A percentile compares a stretch with the other conserved stretches of the same genome.
Conservation (phyloP, 2,113 vertebrate species). For the Oreochromis spilurus region DNA sequence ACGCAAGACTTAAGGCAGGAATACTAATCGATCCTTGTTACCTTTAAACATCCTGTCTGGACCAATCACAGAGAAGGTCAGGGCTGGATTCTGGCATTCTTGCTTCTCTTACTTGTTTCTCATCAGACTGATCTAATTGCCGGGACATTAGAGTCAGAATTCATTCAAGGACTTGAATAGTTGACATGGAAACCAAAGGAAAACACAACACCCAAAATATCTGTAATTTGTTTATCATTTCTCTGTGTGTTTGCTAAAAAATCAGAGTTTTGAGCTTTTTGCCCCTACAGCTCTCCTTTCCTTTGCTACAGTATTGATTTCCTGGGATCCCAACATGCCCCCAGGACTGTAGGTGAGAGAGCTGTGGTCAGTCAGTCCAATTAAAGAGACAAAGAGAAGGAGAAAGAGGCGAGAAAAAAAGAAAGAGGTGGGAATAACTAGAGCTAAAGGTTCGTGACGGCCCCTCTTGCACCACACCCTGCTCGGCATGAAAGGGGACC, state of each 20-base stretch:
- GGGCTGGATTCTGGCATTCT: slow-evolving; percentile 24
- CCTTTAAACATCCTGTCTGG: slow-evolving; percentile 41
- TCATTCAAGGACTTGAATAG: slow-evolving; percentile 1
- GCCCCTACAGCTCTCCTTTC: not conserved
- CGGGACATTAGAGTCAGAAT: slow-evolving; percentile 32
- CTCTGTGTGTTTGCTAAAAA: not conserved
- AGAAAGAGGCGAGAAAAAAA: not conserved
- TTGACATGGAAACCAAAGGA: not conserved
- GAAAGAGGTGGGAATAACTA: slow-evolving; percentile 25
- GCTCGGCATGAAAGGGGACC: slow-evolving; percentile 61
- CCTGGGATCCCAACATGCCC: slow-evolving; percentile 22
- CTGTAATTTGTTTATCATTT: not conserved
- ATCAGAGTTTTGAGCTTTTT: not conserved
- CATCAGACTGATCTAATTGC: slow-evolving; percentile 49
- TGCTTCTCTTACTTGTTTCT: not conserved
- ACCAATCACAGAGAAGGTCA: slow-evolving; percentile 65
- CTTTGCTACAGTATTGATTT: slow-evolving; percentile 49
- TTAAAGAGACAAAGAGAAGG: slow-evolving; percentile 53
- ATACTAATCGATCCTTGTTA: slow-evolving; percentile 64
- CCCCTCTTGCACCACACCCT: slow-evolving; percentile 51
- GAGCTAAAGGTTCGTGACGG: slow-evolving; percentile 36
- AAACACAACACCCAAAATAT: not conserved
- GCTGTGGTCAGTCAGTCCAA: slow-evolving; percentile 49
- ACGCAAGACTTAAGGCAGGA: slow-evolving; percentile 20
- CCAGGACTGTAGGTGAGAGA: slow-evolving; percentile 41